Conservation (phyloP, 2,113 vertebrate species). For the Eonycteris spelaea region DNA sequence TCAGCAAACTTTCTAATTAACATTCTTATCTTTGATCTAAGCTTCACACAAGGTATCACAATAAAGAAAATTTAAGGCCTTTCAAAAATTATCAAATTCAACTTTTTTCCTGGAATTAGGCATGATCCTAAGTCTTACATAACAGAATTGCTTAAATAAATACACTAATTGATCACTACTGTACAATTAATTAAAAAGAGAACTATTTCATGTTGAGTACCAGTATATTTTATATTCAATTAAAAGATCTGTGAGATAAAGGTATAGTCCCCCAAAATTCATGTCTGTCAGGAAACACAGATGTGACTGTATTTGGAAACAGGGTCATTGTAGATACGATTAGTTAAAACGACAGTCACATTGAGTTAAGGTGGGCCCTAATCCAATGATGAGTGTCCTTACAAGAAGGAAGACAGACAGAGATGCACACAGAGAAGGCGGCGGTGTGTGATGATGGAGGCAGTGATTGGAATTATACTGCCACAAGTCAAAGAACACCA, state of each 20-base stretch:
- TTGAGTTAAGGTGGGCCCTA: neutral
- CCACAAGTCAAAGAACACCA: neutral
- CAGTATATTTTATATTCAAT: neutral
- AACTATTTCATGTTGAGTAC: slow-evolving; percentile 27
- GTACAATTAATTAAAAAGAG: neutral
- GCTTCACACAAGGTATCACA: slow-evolving; percentile 10
- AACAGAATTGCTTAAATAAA: neutral
- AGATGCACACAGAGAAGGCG: neutral
- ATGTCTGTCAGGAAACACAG: neutral
- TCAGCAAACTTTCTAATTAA: neutral
- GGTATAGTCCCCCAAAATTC: neutral
- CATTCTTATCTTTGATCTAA: slow-evolving; percentile 38
- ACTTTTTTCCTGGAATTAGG: slow-evolving; percentile 7
- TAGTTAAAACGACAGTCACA: neutral
- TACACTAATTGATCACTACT: neutral
- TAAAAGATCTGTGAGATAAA: neutral
- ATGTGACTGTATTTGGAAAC: neutral
- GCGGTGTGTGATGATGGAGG: neutral
- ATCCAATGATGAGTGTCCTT: neutral
- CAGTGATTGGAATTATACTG: neutral
- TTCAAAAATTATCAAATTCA: neutral
- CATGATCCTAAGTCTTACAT: neutral
- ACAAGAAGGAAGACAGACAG: neutral
- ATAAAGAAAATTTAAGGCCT: slow-evolving; percentile 41
- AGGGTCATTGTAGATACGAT: neutral